Evolutionary conservation across 1,140 invertebrate genomes (phyloP), one percentile per base, ranked within the genome.

Genomic region (Macrotrachela quadricornifera): DNA sequence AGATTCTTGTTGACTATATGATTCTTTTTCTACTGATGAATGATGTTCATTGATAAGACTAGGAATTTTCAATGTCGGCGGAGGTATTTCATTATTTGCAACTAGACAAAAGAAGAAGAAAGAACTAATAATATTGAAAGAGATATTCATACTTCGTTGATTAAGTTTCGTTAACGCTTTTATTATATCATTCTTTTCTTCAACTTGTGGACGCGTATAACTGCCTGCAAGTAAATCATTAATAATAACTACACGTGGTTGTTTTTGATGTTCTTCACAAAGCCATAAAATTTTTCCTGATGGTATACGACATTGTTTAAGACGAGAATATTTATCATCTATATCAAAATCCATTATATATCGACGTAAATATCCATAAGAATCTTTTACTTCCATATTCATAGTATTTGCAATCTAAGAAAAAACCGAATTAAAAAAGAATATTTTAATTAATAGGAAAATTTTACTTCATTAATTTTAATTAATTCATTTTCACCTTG

Each of bases 231-330:
- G 46, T n/a, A 44, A 15, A 15, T 30, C 42, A 6, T 40, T 54
- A 17, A 54, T 36, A 10, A 43, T 36, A 16, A 30, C 16, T n/a
- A 46, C 53, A 54, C 62, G 57, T n/a, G 61, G 56, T 6, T 59
- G 59, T 16, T 58, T 56, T 46, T 63, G 59, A 49, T 68, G 65
- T 18, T 61, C 49, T 2, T 58, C 51, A 59, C 66, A 68, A 38
- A 68, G 52, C 66, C 66, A 68, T 43, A 61, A 57, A 46, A 66
- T 60, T 57, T 67, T 66, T 13, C 66, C 66, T 58, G 60, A 64
- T n/a, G 64, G 64, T 15, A 66, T 56, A 54, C 59, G 59, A 49
- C 64, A 68, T 47, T 65, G 65, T 49, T 50, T 48, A 14, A 53
- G 39, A 17, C 41, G 18, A 44, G 49, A 44, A 43, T 37, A 15